These are phyloP conservation scores for Choristoneura rosaceana DNA, from an alignment of 2,888 invertebrate species.

Conservation along the genomic window DNA sequence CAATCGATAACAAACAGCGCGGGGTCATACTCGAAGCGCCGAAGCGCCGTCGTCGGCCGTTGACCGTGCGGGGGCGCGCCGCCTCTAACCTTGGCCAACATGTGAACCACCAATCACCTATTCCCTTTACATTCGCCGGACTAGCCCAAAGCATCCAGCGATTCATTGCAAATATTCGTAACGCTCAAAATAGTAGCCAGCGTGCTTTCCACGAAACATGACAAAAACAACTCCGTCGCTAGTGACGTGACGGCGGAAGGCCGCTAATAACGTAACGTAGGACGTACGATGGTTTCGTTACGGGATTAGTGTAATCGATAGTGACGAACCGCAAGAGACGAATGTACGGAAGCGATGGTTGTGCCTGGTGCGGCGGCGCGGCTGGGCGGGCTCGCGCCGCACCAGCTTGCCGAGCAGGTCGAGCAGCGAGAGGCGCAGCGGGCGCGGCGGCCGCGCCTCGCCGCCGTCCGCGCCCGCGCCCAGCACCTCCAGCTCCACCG, in stretches of 20 bases:
- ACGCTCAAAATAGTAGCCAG: conserved; percentile 20
- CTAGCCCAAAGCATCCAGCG: conserved; percentile 8
- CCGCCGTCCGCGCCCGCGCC: conserved; percentile 92
- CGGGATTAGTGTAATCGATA: conserved; percentile 51
- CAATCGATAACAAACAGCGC: conserved; percentile 77
- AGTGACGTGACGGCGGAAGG: conserved; percentile 45
- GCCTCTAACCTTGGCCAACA: conserved; percentile 70
- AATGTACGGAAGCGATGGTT: conserved; percentile 85
- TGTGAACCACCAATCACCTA: conserved; percentile 42
- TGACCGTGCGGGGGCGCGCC: conserved; percentile 77
- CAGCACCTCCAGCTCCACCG: conserved; percentile 92
- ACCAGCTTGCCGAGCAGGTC: conserved; percentile 88
- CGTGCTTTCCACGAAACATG: conserved; percentile 42
- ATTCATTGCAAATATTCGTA: conserved; percentile 1
- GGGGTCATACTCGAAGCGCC: conserved; percentile 66
- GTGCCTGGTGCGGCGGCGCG: conserved; percentile 78
- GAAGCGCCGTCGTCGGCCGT: conserved; percentile 72
- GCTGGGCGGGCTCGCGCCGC: conserved; percentile 79
- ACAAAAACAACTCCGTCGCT: conserved; percentile 49
- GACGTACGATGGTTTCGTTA: conserved; percentile 48
- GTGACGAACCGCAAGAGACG: conserved; percentile 79
- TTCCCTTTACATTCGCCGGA: conserved; percentile 24
- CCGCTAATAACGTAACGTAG: conserved; percentile 44
- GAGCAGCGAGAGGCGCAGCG: conserved; percentile 89
- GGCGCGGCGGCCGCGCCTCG: conserved; percentile 89